These are phyloP conservation scores for Drosophila prosaltans DNA, from an alignment of 1,140 invertebrate genomes.

Conservation along the genomic window DNA sequence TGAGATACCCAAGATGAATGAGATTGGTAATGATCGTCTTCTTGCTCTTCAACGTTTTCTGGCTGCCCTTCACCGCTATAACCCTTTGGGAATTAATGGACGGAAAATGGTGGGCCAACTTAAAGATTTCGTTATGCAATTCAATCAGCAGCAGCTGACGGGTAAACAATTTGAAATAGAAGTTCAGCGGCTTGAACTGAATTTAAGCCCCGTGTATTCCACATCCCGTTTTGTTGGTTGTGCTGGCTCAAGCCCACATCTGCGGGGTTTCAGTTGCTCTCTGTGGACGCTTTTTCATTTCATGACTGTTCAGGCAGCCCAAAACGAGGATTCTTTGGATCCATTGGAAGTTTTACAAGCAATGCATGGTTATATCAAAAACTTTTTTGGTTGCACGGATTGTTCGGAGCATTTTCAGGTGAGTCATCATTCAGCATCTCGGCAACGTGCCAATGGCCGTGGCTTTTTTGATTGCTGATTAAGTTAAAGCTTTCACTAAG, in stretches of 20 bases:
- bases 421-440: conserved; percentile 73
- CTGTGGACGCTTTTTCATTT: conserved; percentile 98
- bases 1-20: conserved; percentile 89
- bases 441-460: conserved; percentile 42
- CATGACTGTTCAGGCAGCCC: conserved; percentile 91
- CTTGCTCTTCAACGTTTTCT: conserved; percentile 90
- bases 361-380: conserved; percentile 94
- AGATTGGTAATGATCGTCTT: conserved; percentile 88
- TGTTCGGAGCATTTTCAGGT: conserved; percentile 93
- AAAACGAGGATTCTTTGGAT: conserved; percentile 83
- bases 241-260: conserved; percentile 84
- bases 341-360: conserved; percentile 89
- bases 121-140: conserved; percentile 61
- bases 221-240: conserved; percentile 87
- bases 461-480: conserved; percentile 36
- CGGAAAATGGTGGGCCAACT: conserved; percentile 85
- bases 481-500: conserved; percentile 14
- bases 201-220: conserved; percentile 58
- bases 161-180: conserved; percentile 71
- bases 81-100: conserved; percentile 85
- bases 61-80: conserved; percentile 85
- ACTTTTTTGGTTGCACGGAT: conserved; percentile 97
- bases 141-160: conserved; percentile 53
- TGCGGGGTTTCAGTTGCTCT: conserved; percentile 96
- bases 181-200: conserved; percentile 49